Conservation (phyloP, 2,113 vertebrate genomes). For the Callospermophilus lateralis region DNA sequence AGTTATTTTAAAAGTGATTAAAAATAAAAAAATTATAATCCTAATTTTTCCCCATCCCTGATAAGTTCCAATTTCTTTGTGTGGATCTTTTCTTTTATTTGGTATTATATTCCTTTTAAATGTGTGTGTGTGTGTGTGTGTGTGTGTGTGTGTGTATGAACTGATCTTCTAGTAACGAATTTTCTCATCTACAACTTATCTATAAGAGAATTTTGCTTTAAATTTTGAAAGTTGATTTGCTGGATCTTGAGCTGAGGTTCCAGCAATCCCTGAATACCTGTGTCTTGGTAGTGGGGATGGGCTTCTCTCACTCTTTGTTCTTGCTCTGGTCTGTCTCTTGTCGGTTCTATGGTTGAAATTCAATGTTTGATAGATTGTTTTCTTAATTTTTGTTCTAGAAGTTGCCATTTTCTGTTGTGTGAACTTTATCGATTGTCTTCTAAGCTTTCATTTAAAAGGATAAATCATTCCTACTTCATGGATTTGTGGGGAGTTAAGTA, state of each 20-base stretch:
- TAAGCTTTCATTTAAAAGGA: neutral
- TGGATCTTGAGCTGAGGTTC: neutral
- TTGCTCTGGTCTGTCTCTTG: neutral
- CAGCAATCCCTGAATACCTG: neutral
- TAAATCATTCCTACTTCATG: neutral
- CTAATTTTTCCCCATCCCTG: neutral
- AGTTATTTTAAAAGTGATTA: neutral
- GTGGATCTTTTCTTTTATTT: neutral
- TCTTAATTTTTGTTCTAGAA: neutral
- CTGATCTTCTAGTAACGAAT: neutral
- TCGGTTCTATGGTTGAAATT: neutral
- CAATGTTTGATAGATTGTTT: neutral
- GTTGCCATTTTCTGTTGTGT: neutral
- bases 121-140: no score
- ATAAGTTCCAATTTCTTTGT: neutral
- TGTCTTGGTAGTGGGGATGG: neutral
- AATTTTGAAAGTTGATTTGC: neutral
- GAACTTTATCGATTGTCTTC: neutral
- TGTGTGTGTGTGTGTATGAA: no score
- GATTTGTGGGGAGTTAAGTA: neutral
- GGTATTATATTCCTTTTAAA: neutral
- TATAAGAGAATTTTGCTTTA: neutral
- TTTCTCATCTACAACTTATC: neutral
- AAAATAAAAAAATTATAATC: neutral
- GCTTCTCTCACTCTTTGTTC: neutral